Evolutionary conservation across 2,888 invertebrate genomes (phyloP).

Genomic region (Andricus curvator): DNA sequence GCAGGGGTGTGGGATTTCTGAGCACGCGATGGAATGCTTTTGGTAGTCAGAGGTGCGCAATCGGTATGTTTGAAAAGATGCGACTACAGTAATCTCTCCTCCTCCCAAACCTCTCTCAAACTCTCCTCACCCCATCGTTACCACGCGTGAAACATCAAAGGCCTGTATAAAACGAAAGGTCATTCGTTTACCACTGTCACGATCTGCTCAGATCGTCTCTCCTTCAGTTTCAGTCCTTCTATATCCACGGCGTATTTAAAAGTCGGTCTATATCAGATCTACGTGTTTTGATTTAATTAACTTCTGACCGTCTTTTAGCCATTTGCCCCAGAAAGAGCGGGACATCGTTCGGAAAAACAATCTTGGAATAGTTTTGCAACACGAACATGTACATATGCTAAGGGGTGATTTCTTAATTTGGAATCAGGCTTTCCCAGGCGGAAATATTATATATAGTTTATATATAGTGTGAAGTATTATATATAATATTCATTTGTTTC

Average conservation of each 20-base stretch:
- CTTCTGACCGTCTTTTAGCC: not conserved
- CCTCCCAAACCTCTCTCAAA: not conserved
- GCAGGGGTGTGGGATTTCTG: slow-evolving; percentile 1
- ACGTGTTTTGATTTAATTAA: slow-evolving; percentile 38
- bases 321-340: not conserved
- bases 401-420: not conserved
- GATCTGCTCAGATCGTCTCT: slow-evolving; percentile 26
- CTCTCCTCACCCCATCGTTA: not conserved
- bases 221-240: not conserved
- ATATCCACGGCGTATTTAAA: slow-evolving; percentile 17
- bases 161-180: slow-evolving; percentile 28
- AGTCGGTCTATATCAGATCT: slow-evolving; percentile 8
- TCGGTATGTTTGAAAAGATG: slow-evolving; percentile 45
- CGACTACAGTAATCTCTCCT: slow-evolving; percentile 3
- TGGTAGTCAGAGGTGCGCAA: slow-evolving; percentile 63
- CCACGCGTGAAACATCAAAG: slow-evolving; percentile 38
- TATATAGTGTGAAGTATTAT: too few relatives aligned
- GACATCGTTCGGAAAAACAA: slow-evolving; percentile 12
- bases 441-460: too few relatives aligned
- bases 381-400: not conserved
- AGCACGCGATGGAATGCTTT: slow-evolving; percentile 65
- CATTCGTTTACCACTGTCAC: slow-evolving; percentile 33
- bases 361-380: slow-evolving; percentile 15
- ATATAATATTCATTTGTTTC: too few relatives aligned
- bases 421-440: not conserved